phyloP scores from a whole-genome alignment of 2,113 vertebrate genomes.

The Promerops cafer region DNA sequence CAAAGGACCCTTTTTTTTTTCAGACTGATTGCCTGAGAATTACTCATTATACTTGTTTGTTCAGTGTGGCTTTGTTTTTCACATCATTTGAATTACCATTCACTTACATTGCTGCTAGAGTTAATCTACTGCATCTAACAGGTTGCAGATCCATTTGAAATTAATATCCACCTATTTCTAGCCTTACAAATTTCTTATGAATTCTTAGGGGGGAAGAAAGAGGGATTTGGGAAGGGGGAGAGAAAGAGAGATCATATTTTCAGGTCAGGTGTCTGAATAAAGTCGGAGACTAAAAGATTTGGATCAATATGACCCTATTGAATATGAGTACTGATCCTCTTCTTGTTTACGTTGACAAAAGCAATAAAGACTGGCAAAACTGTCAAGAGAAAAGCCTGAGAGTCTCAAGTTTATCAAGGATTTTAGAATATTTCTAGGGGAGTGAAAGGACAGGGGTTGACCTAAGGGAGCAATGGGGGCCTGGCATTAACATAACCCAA shows the following conservation, averaged over 20 bases:
- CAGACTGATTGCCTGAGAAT: conserved; percentile 12
- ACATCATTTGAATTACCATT: conserved; percentile 47
- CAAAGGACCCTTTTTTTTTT: not conserved
- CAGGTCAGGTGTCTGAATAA: not conserved
- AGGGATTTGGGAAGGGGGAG: not conserved
- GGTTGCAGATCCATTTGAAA: conserved; percentile 18
- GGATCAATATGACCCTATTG: not conserved
- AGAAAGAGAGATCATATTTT: not conserved
- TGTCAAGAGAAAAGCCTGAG: not conserved
- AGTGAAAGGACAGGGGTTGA: not conserved
- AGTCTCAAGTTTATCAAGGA: not conserved
- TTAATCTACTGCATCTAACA: conserved; percentile 17
- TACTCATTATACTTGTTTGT: conserved; percentile 42
- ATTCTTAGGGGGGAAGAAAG: not conserved
- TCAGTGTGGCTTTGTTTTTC: conserved; percentile 43
- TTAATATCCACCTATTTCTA: conserved; percentile 9
- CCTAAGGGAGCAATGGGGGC: not conserved
- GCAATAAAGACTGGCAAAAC: not conserved
- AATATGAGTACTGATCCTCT: not conserved
- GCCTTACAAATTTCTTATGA: not conserved
- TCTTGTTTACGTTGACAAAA: not conserved
- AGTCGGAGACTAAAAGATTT: not conserved
- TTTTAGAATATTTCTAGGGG: not conserved
- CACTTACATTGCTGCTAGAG: conserved; percentile 31
- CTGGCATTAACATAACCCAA: not conserved